Evolutionary conservation across 2,888 invertebrate species (phyloP), one percentile per base, ranked within the genome.

Genomic region (Pammene fasciana): DNA sequence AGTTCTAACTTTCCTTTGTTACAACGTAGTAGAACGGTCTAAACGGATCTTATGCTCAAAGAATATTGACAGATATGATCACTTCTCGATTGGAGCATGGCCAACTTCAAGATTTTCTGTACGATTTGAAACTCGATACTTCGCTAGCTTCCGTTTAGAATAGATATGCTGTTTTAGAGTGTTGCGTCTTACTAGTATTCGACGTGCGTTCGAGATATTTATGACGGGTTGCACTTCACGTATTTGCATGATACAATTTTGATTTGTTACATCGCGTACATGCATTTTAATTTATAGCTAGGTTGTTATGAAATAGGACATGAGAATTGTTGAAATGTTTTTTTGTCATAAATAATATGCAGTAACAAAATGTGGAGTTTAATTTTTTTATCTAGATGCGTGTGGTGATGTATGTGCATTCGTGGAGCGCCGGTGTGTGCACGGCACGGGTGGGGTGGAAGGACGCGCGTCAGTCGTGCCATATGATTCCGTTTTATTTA

Each of bases 51-150:
- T 86, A 85, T 85, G 82, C 82, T 86, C 86, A 82, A 88, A 84
- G 86, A 89, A 88, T 91, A 92, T 92, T 92, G 92, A 93, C 93
- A 92, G 88, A 91, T 92, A 92, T 92, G 92, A 91, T 92, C 90
- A 88, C 88, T 89, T 89, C 86, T 84, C 86, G 80, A 88, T 91
- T 93, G 93, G 93, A 92, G 80, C 83, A 76, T 75, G 75, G 92
- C 93, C 92, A 92, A 89, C 84, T 83, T 87, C 87, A 88, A 87
- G 86, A 88, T 90, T 88, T 89, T 90, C 86, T 85, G 83, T 88
- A 82, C 86, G 86, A 92, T 90, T 91, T 90, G 90, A 88, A 87
- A 89, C 86, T 84, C 80, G 84, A 91, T 88, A 86, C 84, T 84
- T 82, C 82, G 83, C 83, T 83, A 83, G 86, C 82, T 89, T 90